Evolutionary conservation across 2,113 vertebrate species (phyloP), one percentile per base, ranked within the genome.

Genomic region (Gallinago media): DNA sequence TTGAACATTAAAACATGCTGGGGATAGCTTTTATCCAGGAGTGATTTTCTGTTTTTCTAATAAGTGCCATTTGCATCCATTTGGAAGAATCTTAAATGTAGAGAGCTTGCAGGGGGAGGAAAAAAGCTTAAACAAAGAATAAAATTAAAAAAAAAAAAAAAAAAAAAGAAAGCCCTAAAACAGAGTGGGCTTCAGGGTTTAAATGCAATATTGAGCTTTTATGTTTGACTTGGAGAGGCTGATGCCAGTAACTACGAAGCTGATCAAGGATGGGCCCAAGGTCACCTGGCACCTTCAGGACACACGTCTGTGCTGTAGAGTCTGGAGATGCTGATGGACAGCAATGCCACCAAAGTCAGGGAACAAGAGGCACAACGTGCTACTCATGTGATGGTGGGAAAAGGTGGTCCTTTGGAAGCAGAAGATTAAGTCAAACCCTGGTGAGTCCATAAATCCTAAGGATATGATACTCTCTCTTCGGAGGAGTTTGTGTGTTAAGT

Each of bases 11-110:
- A 92, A 94, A 94, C 77, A 72, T 92, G 76, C 76, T 85, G 85
- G 58, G 63, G 49, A 88, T 54, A 75, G 76, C 61, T 95, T 94
- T 92, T 91, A 76, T 84, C 44, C 8, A 2, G 47, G 36, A 82
- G 73, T 78, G 52, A 72, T 87, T 95, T 96, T 94, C 75, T 94
- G 19, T 22, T 78, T 76, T 94, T 68, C 47, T 89, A 84, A 32
- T 77, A 91, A 92, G 49, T 71, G 83, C 73, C 40, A 91, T 94
- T 94, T 95, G 70, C 68, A 92, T 92, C 62, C 66, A 89, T 95
- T 91, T 91, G 58, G 49, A 81, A 78, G 46, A 86, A 65, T 65
- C 56, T 84, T 75, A 85, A 87, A 87, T 78, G 25, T 72, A 87
- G 29, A 58, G 54, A 78, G 61, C 26, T 74, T 68, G 59, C 5